Evolutionary conservation across 1,140 invertebrate species (phyloP), one percentile per base, ranked within the genome.

Genomic region (Drosophila lowei): DNA sequence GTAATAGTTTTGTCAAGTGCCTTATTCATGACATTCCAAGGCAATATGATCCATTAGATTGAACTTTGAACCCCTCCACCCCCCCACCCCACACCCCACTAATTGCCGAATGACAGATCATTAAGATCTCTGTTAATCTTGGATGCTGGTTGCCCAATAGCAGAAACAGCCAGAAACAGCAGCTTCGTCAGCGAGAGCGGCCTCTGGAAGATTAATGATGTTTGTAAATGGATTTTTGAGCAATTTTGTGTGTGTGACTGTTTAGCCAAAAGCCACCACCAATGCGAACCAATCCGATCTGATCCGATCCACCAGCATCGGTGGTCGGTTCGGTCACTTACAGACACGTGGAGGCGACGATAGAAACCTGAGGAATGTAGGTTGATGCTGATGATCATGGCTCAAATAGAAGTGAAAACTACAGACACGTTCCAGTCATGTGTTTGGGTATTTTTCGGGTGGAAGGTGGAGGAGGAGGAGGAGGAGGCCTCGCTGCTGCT

Each of bases 221-320:
- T 50, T 42, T 72, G 67, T 72, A 72, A 72, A 72, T 73, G 71
- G 68, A 64, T 57, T 64, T 72, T 46, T 67, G 15, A 60, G 28
- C 42, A 47, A 59, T 34, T 62, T 62, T 71, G 53, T 59, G 42
- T 63, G 42, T 48, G 30, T 30, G 23, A 43, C 18, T 28, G 21
- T 16, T 58, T 38, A 15, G 41, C 30, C 41, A 16, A 53, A 21
- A 38, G 42, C 54, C 15, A 28, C 15, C 23, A 44, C 23, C 23
- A 0, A 25, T 25, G 0, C 4, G 23, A 25, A 5, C 23, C 23
- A 5, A 25, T 25, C 23, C 23, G 23, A 25, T 25, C 23, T 23
- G 23, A 23, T 23, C 23, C 23, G 23, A 25, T 25, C 23, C 23
- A 25, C 18, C 18, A 25, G 3, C 23, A 6, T 25, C 23, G 23